phyloP scores from a whole-genome alignment of 1,140 invertebrate species.

The Globodera rostochiensis region DNA sequence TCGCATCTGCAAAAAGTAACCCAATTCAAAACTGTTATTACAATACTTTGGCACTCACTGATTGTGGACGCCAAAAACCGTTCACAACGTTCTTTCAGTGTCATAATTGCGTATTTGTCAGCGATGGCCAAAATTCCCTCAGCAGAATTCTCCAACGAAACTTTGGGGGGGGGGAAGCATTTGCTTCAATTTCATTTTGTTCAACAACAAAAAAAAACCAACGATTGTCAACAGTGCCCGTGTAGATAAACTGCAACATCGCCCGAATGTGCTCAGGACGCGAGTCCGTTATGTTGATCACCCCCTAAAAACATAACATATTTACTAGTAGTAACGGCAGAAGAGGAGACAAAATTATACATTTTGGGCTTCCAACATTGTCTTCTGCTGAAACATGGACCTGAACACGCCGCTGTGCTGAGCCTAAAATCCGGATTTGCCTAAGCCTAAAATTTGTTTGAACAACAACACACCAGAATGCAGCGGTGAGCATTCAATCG shows the following conservation, averaged over 20 bases:
- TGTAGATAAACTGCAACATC: conserved; percentile 34
- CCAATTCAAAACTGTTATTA: conserved; percentile 8
- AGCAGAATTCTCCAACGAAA: conserved; percentile 41
- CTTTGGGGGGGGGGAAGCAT: not conserved
- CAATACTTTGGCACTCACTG: conserved; percentile 12
- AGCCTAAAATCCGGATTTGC: conserved; percentile 15
- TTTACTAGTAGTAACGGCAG: not conserved
- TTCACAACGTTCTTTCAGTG: conserved; percentile 61
- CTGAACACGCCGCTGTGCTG: conserved; percentile 60
- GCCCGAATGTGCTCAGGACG: conserved; percentile 51
- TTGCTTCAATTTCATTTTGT: not conserved
- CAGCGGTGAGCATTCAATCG: conserved; percentile 57
- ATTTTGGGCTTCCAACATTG: conserved; percentile 60
- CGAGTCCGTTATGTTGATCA: conserved; percentile 55
- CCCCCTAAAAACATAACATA: conserved; percentile 23
- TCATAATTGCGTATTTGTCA: conserved; percentile 59
- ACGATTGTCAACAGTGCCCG: conserved; percentile 30
- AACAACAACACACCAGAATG: conserved; percentile 33
- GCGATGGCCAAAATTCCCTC: conserved; percentile 56
- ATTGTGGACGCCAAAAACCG: conserved; percentile 47
- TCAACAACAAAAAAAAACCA: no score
- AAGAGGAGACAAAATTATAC: not conserved
- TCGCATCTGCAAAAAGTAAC: conserved; percentile 23
- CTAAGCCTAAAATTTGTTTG: not conserved
- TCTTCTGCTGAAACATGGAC: conserved; percentile 58